Percentiles rank a stretch among this genome's conserved stretches.
Conservation (phyloP, 2,797 vertebrate species). For the Oreochromis grahami region DNA sequence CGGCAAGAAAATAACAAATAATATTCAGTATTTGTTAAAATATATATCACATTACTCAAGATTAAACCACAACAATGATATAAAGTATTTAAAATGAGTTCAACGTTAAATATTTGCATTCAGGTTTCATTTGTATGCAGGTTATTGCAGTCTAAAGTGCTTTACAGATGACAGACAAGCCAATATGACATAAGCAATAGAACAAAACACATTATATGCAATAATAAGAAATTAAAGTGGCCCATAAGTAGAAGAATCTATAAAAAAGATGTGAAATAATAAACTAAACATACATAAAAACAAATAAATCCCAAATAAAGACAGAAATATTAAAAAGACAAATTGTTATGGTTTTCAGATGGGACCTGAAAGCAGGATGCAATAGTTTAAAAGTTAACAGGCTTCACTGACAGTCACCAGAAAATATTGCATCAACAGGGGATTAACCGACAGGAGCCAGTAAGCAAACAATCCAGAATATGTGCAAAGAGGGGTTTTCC, state of each 20-base stretch:
- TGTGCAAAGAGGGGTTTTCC: neutral
- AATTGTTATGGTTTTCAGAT: neutral
- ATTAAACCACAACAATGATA: neutral
- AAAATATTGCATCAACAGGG: neutral
- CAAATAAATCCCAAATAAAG: neutral
- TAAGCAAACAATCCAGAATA: neutral
- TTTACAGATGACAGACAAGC: neutral
- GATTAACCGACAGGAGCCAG: neutral
- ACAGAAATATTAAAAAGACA: neutral
- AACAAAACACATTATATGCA: neutral
- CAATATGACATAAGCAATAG: neutral
- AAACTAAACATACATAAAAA: accelerated
- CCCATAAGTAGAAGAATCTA: neutral
- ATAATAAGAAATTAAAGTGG: neutral
- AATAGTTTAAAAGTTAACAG: neutral
- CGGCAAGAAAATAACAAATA: neutral
- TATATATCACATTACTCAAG: accelerated
- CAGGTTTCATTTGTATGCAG: neutral
- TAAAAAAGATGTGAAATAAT: neutral
- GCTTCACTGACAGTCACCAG: neutral
- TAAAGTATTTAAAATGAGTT: neutral
- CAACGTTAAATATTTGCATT: neutral
- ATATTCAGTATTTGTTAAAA: neutral
- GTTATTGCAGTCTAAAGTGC: neutral
- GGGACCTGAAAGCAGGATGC: neutral